These are phyloP conservation scores for Drosophila sulfurigaster DNA, from an alignment of 1,140 invertebrate genomes.

Conservation along the genomic window DNA sequence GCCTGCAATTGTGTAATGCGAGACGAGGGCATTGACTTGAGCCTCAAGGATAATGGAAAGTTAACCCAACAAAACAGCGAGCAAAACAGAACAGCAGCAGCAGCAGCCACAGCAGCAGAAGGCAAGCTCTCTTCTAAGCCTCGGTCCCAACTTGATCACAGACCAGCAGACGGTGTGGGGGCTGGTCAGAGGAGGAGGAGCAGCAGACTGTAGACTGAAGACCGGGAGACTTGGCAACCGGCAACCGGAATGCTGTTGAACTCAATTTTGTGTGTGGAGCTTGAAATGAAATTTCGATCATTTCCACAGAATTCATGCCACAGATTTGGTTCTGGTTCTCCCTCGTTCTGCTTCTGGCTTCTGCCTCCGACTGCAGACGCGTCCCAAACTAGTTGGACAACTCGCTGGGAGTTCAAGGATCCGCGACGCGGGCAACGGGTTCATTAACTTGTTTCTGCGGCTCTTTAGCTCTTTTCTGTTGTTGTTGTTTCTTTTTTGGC, in stretches of 20 bases:
- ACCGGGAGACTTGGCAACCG: constrained; percentile 2
- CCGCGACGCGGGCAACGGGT: constrained; percentile 57
- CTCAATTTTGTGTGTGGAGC: constrained; percentile 54
- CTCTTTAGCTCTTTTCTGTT: neutral
- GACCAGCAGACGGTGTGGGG: constrained; percentile 50
- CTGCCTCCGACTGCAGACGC: constrained; percentile 17
- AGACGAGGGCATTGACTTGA: constrained; percentile 72
- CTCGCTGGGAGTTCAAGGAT: constrained; percentile 59
- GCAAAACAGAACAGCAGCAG: neutral
- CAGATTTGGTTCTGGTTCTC: constrained; percentile 59
- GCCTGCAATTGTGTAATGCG: constrained; percentile 76
- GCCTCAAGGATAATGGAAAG: constrained; percentile 73
- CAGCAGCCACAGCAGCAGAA: constrained; percentile 4
- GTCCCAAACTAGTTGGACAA: constrained; percentile 68
- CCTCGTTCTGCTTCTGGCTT: constrained; percentile 5
- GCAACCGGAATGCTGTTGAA: constrained; percentile 77
- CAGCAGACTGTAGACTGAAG: constrained; percentile 2
- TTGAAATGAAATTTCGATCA: constrained; percentile 80
- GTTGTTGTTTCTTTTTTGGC: constrained; percentile 37
- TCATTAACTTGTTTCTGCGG: constrained; percentile 76
- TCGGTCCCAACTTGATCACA: neutral
- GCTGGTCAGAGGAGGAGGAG: constrained; percentile 15
- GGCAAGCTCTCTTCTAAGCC: constrained; percentile 39
- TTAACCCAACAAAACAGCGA: constrained; percentile 21
- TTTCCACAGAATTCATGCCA: constrained; percentile 81